Evolutionary conservation across 1,140 invertebrate species (phyloP).

Genomic region (Drosophila serrata): DNA sequence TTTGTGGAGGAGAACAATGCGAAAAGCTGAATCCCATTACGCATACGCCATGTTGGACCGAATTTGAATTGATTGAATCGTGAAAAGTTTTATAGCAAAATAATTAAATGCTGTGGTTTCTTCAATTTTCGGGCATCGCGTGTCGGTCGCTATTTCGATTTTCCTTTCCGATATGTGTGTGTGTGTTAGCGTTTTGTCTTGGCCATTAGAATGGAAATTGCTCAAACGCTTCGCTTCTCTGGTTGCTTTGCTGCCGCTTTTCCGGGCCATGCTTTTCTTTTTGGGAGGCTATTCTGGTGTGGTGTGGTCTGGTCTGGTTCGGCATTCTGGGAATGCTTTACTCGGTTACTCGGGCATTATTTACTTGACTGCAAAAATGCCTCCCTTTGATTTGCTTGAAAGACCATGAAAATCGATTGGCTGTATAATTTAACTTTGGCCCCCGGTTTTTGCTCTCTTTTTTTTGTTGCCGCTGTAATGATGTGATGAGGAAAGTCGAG

Average conservation of each 20-base stretch:
- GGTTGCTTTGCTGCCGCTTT: slow-evolving; percentile 25
- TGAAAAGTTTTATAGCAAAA: slow-evolving; percentile 73
- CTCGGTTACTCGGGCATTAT: slow-evolving; percentile 31
- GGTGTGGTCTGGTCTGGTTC: slow-evolving; percentile 38
- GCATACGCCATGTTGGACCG: slow-evolving; percentile 52
- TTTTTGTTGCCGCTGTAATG: slow-evolving; percentile 33
- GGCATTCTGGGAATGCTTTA: slow-evolving; percentile 40
- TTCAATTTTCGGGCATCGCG: slow-evolving; percentile 55
- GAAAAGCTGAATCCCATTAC: slow-evolving; percentile 37
- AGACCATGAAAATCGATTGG: slow-evolving; percentile 70
- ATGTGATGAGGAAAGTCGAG: slow-evolving; percentile 12
- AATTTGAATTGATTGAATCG: slow-evolving; percentile 74
- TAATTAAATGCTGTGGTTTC: slow-evolving; percentile 71
- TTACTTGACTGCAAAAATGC: slow-evolving; percentile 50
- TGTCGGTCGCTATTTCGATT: slow-evolving; percentile 22
- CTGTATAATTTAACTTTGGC: slow-evolving; percentile 63
- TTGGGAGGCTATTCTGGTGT: slow-evolving; percentile 3
- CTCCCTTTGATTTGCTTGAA: slow-evolving; percentile 57
- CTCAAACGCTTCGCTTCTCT: slow-evolving; percentile 36
- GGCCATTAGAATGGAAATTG: slow-evolving; percentile 63
- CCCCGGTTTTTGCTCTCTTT: slow-evolving; percentile 10
- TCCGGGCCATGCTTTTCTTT: background rate
- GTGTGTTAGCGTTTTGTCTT: slow-evolving; percentile 26
- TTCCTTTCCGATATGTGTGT: slow-evolving; percentile 2
- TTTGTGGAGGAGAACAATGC: slow-evolving; percentile 19